Percentiles rank a stretch among this genome's conserved stretches.
Evolutionary conservation across 2,113 vertebrate genomes (phyloP).

Genomic region (Sardina pilchardus): DNA sequence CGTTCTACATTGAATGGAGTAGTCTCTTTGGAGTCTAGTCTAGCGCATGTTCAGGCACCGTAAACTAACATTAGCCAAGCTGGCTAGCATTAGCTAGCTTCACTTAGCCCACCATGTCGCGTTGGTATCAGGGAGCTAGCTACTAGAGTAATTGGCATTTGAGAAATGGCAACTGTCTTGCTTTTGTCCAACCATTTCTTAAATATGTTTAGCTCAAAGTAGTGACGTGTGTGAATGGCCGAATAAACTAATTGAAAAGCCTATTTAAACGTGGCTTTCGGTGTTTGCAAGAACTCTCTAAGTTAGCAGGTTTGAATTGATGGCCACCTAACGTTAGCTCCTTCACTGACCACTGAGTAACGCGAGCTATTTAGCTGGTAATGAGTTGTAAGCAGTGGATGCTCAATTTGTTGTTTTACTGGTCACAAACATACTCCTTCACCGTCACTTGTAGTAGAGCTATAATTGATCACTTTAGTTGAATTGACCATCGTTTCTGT

Average conservation of each 20-base stretch:
- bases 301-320: neutral
- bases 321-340: neutral
- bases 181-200: neutral
- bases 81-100: neutral
- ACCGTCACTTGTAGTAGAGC: too few species aligned
- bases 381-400: neutral
- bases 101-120: neutral
- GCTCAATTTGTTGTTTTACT: neutral
- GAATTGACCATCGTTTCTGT: neutral
- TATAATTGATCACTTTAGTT: neutral
- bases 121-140: neutral
- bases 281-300: neutral
- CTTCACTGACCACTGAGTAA: neutral
- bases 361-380: neutral
- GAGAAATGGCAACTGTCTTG: neutral
- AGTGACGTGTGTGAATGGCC: neutral
- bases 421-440: too few species aligned
- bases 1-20: neutral
- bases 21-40: neutral
- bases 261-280: neutral
- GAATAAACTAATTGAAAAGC: neutral
- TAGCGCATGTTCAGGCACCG: conserved; percentile 2
- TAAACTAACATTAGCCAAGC: neutral
- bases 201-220: neutral
- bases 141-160: neutral